Evolutionary conservation across 2,888 invertebrate species (phyloP).

Genomic region (Parasteatoda lunata): DNA sequence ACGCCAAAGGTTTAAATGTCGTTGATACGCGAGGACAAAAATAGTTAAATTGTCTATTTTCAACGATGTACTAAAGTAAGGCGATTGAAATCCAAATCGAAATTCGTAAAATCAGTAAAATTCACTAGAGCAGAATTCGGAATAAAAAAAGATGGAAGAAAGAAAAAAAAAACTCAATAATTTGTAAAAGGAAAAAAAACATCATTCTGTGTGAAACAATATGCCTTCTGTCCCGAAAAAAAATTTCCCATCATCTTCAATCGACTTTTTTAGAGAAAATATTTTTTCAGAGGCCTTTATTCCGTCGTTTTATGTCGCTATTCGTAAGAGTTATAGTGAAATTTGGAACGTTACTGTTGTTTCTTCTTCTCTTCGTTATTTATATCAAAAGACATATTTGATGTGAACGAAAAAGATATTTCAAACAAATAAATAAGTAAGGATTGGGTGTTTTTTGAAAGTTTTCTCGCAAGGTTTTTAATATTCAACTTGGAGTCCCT

Average conservation of each 20-base stretch:
- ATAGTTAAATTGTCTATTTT: too few relatives aligned
- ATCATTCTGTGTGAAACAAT: neutral
- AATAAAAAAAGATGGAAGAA: too few relatives aligned
- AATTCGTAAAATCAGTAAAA: too few relatives aligned
- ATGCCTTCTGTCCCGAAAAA: neutral
- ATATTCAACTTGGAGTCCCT: neutral
- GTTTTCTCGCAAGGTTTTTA: neutral
- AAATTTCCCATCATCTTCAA: neutral
- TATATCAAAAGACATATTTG: neutral
- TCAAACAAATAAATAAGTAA: neutral
- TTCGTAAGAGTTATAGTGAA: neutral
- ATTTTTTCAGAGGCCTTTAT: neutral
- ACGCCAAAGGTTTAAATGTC: too few relatives aligned
- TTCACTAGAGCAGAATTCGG: too few relatives aligned
- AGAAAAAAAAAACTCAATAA: neutral
- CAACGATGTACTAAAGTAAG: too few relatives aligned
- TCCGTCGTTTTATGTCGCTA: neutral
- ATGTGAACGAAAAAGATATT: neutral
- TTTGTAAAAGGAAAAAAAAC: neutral
- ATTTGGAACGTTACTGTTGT: neutral
- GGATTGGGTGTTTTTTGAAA: too few relatives aligned
- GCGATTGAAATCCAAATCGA: too few relatives aligned
- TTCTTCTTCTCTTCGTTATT: neutral
- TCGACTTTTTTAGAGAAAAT: neutral
- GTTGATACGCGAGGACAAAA: too few relatives aligned